phyloP scores from a whole-genome alignment of 2,113 vertebrate genomes.

The Emberiza fucata region DNA sequence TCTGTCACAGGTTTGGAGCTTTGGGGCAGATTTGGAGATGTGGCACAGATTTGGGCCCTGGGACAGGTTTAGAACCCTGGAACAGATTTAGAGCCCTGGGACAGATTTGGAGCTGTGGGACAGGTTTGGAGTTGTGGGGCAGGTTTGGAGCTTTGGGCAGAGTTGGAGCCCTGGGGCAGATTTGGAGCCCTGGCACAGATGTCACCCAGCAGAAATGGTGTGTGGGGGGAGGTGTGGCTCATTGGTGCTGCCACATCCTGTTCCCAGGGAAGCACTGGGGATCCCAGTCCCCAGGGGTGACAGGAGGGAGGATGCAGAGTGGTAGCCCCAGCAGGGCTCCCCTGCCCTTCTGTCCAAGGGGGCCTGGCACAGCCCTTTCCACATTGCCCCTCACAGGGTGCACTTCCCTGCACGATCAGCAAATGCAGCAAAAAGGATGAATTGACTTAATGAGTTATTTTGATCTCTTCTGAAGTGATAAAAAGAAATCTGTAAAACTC shows the following conservation, averaged over 20 bases:
- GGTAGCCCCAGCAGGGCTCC: background rate
- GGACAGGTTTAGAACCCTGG: no score
- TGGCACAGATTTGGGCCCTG: no score
- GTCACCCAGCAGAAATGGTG: background rate
- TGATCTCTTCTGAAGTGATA: background rate
- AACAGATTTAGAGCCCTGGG: no score
- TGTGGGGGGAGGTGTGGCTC: background rate
- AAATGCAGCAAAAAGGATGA: background rate
- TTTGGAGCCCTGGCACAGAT: background rate
- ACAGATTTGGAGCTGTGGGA: background rate
- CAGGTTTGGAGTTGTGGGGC: background rate
- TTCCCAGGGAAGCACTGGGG: background rate
- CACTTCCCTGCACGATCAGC: background rate
- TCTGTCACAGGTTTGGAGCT: background rate
- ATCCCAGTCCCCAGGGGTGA: rapidly evolving
- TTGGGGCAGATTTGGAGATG: no score
- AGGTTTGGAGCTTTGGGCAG: background rate
- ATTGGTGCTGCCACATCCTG: no score
- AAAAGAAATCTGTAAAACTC: conserved; percentile 28
- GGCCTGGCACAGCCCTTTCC: background rate
- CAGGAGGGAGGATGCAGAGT: background rate
- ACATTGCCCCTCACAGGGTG: background rate
- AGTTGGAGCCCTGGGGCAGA: background rate
- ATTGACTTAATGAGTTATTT: background rate
- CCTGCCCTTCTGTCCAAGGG: background rate